These are phyloP conservation scores for Lophura nycthemera DNA, from an alignment of 2,113 vertebrate species.

Conservation along the genomic window DNA sequence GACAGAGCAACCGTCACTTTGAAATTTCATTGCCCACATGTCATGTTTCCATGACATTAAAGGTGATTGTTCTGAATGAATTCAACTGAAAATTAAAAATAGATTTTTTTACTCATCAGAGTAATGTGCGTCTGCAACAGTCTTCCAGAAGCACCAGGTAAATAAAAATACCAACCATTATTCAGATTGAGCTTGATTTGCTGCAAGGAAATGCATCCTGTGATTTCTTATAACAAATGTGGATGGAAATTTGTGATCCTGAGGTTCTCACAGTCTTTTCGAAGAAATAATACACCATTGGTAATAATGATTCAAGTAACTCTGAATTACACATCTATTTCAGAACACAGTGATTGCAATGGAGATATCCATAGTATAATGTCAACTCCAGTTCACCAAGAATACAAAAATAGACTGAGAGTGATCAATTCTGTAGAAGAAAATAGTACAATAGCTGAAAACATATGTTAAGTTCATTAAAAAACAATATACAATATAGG, in stretches of 20 bases:
- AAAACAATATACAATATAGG: background rate
- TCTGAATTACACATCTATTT: background rate
- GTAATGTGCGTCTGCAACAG: background rate
- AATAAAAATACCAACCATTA: background rate
- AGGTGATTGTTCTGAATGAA: background rate
- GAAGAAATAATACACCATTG: background rate
- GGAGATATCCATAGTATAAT: background rate
- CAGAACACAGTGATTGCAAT: background rate
- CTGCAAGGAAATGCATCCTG: rapidly evolving
- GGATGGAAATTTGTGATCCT: background rate
- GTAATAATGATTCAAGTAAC: background rate
- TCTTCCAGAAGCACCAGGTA: background rate
- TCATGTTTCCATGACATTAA: background rate
- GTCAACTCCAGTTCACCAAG: background rate
- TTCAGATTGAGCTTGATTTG: background rate
- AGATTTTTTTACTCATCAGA: background rate
- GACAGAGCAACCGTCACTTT: background rate
- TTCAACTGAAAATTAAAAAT: background rate
- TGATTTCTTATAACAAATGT: background rate
- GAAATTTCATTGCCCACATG: background rate
- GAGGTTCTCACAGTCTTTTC: background rate
- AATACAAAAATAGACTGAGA: background rate
- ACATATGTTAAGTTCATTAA: background rate
- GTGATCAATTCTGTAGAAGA: background rate
- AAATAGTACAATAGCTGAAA: background rate